These are phyloP conservation scores for Antheraea mylitta DNA, from an alignment of 1,140 invertebrate species.

Conservation along the genomic window DNA sequence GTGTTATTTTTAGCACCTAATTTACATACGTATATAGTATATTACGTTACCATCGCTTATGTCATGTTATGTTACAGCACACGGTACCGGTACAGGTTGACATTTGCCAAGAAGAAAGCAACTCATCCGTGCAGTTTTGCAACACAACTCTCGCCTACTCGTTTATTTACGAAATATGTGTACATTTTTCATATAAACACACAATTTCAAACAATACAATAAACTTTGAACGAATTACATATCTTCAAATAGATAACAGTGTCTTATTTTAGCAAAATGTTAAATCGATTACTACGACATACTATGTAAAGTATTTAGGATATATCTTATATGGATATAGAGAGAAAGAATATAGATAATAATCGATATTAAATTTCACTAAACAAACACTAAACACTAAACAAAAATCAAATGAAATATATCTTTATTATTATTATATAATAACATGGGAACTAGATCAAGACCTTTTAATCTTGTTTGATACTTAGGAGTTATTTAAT, in stretches of 20 bases:
- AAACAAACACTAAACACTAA: no score
- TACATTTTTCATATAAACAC: no score
- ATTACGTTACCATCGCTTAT: slow-evolving; percentile 23
- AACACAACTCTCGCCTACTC: slow-evolving; percentile 23
- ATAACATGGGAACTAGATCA: background rate
- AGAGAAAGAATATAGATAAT: no score
- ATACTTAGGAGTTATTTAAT: slow-evolving; percentile 1
- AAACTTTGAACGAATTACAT: no score
- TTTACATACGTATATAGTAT: slow-evolving; percentile 19
- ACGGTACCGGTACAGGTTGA: slow-evolving; percentile 45
- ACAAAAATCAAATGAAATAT: no score
- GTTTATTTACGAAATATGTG: background rate
- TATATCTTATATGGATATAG: no score
- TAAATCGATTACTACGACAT: no score
- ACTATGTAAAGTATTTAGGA: no score
- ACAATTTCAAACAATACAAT: no score
- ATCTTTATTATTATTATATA: background rate
- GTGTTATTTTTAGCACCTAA: slow-evolving; percentile 16
- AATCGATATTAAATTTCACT: no score
- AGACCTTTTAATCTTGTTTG: slow-evolving; percentile 13
- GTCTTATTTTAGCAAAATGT: no score
- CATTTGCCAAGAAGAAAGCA: slow-evolving; percentile 45
- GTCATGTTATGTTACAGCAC: slow-evolving; percentile 33
- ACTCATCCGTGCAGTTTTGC: slow-evolving; percentile 40
- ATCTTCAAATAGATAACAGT: no score